phyloP scores from a whole-genome alignment of 2,797 vertebrate species.

The Arremon brunneinucha region DNA sequence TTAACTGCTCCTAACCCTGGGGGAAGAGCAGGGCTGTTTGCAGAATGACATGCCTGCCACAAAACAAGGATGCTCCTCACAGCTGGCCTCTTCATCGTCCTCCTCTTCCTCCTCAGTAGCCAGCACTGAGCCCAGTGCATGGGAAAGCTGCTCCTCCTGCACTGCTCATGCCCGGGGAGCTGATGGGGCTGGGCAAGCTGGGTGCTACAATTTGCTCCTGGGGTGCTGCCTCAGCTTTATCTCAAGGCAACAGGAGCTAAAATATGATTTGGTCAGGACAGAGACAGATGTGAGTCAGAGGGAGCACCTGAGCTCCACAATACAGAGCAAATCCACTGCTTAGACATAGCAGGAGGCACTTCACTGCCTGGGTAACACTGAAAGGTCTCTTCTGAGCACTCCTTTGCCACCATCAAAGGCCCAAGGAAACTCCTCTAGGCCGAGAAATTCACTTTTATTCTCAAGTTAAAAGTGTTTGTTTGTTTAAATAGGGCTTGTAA shows the following conservation, averaged over 20 bases:
- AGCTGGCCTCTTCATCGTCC: not conserved
- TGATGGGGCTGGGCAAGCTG: not conserved
- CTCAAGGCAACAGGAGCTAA: not conserved
- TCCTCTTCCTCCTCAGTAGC: not conserved
- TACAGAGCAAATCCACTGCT: not conserved
- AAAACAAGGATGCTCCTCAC: not conserved
- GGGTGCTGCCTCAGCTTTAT: not conserved
- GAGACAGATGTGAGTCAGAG: not conserved
- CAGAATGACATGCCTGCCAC: not conserved
- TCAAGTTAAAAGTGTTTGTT: not conserved
- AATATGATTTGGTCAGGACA: not conserved
- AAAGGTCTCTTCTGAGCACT: not conserved
- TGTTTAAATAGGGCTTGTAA: not conserved
- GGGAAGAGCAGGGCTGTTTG: not conserved
- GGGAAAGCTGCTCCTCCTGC: not conserved
- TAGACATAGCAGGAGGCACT: not conserved
- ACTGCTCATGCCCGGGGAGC: accelerated
- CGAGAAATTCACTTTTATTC: not conserved
- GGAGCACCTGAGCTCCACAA: not conserved
- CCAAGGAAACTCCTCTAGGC: not conserved
- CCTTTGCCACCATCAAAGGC: not conserved
- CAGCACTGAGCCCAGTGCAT: not conserved
- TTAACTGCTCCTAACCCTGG: not conserved
- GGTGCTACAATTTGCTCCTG: accelerated
- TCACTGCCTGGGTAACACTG: not conserved